Evolutionary conservation across 2,113 vertebrate species (phyloP), one percentile per base, ranked within the genome.

Genomic region (Nesogale talazaci): DNA sequence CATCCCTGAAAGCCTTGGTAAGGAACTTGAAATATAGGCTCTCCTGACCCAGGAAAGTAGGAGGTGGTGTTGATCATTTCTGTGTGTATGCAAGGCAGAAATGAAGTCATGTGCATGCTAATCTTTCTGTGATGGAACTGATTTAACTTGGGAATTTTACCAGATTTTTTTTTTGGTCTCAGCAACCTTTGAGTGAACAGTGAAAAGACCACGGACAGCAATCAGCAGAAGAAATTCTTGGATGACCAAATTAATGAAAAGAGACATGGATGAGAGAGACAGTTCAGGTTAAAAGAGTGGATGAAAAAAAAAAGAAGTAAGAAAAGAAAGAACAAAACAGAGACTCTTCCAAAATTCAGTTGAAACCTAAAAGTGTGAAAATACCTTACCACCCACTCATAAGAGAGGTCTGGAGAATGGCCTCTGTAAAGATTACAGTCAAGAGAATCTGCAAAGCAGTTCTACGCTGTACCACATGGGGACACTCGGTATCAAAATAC

Each of bases 181-280:
- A 52, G 61, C 11, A 90, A 15, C 57, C 56, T 80, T 79, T 88
- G 42, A 10, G 34, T 85, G 94, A 95, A 93, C 23, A 82, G 20
- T 74, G 78, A 70, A 72, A 89, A 40, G 22, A 36, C 11, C 27
- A 81, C 77, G 34, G 76, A 76, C 93, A 94, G 88, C 74, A 90
- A 76, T 91, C 38, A 92, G 20, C 6, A 84, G 56, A 20, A 95
- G 15, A 93, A 74, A 93, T 57, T 84, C 22, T 59, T 92, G 36
- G 76, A 76, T 70, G 16, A 8, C 0, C 27, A 65, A 88, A 92
- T n/a, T 27, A 78, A 90, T 23, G 4, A 84, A 89, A 82, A 83
- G 12, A 83, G 70, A 88, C 87, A 91, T 61, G 69, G 91, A 40
- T 76, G 31, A 69, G 92, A 56, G 46, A 74, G 31, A 17, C 12